These are phyloP conservation scores for Acanthosepion pharaonis DNA, from an alignment of 2,888 invertebrate species.

Conservation along the genomic window DNA sequence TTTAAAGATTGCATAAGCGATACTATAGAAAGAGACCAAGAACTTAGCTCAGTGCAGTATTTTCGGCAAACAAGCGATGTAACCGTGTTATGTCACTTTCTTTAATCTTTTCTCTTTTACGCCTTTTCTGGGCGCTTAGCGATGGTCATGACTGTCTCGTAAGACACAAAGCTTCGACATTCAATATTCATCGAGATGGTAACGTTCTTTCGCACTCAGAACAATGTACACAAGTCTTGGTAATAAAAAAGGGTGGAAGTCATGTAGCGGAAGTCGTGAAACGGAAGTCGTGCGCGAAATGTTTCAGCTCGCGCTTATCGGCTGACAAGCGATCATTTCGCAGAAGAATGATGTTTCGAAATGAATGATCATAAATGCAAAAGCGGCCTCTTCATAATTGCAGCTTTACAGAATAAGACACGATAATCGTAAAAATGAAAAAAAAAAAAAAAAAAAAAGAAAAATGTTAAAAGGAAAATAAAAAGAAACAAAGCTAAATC, in stretches of 20 bases:
- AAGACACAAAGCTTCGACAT: constrained; percentile 9
- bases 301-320: constrained; percentile 20
- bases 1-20: background rate
- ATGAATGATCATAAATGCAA: background rate
- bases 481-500: background rate
- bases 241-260: background rate
- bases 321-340: constrained; percentile 33
- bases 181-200: background rate
- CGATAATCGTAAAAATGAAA: background rate
- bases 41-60: background rate
- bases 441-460: background rate
- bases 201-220: background rate
- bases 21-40: background rate
- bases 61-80: background rate
- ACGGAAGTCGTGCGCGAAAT: constrained; percentile 11
- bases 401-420: background rate
- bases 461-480: background rate
- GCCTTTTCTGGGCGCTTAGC: constrained; percentile 33
- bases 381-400: background rate
- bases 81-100: background rate
- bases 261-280: constrained; percentile 33
- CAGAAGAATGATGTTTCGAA: background rate
- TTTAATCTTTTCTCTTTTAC: background rate
- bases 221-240: constrained; percentile 20
- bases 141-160: constrained; percentile 33